phyloP scores from a whole-genome alignment of 2,113 vertebrate genomes.

The Craseonycteris thonglongyai region DNA sequence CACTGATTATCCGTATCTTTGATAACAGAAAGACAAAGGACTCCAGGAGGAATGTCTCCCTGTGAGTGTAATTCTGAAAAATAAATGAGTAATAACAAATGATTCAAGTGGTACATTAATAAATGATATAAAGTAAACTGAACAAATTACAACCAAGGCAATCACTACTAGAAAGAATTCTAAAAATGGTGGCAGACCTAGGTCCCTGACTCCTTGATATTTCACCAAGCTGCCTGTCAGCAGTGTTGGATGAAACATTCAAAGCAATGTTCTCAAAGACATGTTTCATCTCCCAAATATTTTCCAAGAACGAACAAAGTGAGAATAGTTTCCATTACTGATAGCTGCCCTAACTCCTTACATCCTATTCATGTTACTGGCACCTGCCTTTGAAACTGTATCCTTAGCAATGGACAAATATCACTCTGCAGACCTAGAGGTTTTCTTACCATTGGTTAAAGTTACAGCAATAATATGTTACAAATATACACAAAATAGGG shows the following conservation, averaged over 20 bases:
- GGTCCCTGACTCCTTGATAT: neutral
- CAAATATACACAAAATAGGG: neutral
- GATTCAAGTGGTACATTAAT: neutral
- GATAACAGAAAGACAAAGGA: neutral
- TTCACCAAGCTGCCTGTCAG: neutral
- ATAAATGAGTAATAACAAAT: neutral
- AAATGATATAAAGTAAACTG: neutral
- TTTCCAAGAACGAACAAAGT: conserved; percentile 33
- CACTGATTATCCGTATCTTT: neutral
- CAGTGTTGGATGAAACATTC: neutral
- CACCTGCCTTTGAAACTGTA: neutral
- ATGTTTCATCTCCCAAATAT: conserved; percentile 32
- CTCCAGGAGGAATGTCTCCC: neutral
- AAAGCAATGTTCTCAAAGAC: neutral
- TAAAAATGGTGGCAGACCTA: neutral
- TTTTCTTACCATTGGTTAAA: conserved; percentile 10
- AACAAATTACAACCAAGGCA: neutral
- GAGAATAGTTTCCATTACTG: neutral
- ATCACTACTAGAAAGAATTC: neutral
- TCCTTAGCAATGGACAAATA: conserved; percentile 54
- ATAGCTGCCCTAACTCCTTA: neutral
- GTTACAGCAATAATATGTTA: neutral
- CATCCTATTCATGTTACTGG: conserved; percentile 22
- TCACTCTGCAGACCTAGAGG: neutral
- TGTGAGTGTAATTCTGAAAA: neutral